phyloP scores from a whole-genome alignment of 23 tunicate species.

The Styela plicata region DNA sequence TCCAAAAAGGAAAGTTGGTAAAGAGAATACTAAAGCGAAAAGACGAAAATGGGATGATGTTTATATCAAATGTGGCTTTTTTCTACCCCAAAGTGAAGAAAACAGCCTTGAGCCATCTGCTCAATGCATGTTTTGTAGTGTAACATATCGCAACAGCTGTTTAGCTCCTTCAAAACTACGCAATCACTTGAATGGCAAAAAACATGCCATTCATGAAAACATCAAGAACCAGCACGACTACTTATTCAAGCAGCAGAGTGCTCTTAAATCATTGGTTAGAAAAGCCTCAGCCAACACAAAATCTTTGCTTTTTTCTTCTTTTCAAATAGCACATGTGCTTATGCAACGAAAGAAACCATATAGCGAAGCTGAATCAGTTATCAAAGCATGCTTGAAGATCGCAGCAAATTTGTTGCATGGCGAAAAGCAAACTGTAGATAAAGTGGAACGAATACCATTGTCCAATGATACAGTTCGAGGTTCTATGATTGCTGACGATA shows the following conservation, averaged over 20 bases:
- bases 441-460: constrained; percentile 53
- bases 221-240: constrained; percentile 38
- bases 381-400: constrained; percentile 55
- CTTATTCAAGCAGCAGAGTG: constrained; percentile 29
- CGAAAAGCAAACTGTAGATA: constrained; percentile 32
- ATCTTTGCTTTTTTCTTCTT: constrained; percentile 32
- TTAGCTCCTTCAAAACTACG: constrained; percentile 31
- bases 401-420: constrained; percentile 49
- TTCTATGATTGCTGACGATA: constrained; percentile 41
- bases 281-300: too few relatives aligned
- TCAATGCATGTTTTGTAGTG: constrained; percentile 42
- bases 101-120: constrained; percentile 57
- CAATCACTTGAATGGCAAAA: constrained; percentile 31
- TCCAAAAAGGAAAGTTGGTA: too few relatives aligned
- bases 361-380: constrained; percentile 40
- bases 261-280: too few relatives aligned
- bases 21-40: too few relatives aligned
- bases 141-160: constrained; percentile 50
- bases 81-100: too few relatives aligned
- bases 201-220: constrained; percentile 42
- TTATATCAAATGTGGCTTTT: too few relatives aligned
- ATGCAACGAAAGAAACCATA: constrained; percentile 53
- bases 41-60: too few relatives aligned
- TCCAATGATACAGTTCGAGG: constrained; percentile 48
- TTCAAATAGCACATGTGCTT: constrained; percentile 44